Evolutionary conservation across 2,113 vertebrate genomes (phyloP).

Genomic region (Hippocampus mohnikei): DNA sequence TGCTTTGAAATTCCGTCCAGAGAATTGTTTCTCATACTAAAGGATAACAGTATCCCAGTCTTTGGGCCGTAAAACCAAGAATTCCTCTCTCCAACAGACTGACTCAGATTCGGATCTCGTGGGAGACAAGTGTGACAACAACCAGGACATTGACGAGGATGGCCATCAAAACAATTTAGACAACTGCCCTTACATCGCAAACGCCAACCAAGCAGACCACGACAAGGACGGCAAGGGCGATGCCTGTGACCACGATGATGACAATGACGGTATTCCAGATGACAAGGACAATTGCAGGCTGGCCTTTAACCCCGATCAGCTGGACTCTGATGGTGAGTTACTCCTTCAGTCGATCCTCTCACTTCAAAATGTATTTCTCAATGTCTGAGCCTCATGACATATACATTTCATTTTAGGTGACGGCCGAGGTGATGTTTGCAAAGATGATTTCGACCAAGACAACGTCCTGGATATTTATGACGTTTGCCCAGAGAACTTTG

Average conservation of each 20-base stretch:
- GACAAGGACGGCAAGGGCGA: conserved; percentile 98
- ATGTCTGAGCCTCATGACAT: conserved; percentile 1
- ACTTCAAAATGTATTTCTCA: neutral
- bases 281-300: conserved; percentile 95
- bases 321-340: conserved; percentile 89
- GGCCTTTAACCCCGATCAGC: conserved; percentile 88
- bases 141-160: conserved; percentile 97
- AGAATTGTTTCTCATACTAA: conserved; percentile 31
- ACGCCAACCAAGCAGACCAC: conserved; percentile 95
- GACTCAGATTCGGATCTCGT: conserved; percentile 94
- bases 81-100: conserved; percentile 71
- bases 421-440: conserved; percentile 93
- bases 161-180: conserved; percentile 99
- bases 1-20: conserved; percentile 27
- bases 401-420: conserved; percentile 74
- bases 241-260: conserved; percentile 97
- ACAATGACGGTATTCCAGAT: conserved; percentile 96
- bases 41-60: conserved; percentile 6
- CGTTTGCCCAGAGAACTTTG: conserved; percentile 94
- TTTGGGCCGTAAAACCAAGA: conserved; percentile 31
- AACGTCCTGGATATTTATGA: conserved; percentile 89
- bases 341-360: neutral
- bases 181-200: conserved; percentile 97
- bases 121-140: conserved; percentile 94
- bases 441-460: conserved; percentile 95